Evolutionary conservation across 2,113 vertebrate species (phyloP).

Genomic region (Cryptotis parvus): DNA sequence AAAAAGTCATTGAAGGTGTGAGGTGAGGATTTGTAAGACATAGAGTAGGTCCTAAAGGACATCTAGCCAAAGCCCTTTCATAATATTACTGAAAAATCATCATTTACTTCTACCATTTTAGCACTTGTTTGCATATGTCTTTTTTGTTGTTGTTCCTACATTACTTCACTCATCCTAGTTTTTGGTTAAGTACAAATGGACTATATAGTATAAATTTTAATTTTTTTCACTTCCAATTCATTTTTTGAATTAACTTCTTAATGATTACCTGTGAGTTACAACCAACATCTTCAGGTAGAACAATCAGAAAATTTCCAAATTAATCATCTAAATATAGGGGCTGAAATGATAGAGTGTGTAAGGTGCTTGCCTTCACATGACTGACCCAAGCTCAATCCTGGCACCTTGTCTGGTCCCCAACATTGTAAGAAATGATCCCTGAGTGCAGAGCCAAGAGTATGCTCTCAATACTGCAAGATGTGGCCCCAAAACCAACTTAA

Average conservation of each 20-base stretch:
- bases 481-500: too few relatives aligned
- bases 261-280: neutral
- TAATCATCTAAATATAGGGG: neutral
- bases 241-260: neutral
- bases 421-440: too few relatives aligned
- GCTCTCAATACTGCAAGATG: too few relatives aligned
- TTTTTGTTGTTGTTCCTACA: neutral
- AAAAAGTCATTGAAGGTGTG: neutral
- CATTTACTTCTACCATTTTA: neutral
- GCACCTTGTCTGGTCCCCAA: too few relatives aligned
- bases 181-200: too few relatives aligned
- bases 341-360: too few relatives aligned
- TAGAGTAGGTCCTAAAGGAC: neutral
- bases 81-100: neutral
- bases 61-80: conserved; percentile 1
- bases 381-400: too few relatives aligned
- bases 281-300: neutral
- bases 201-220: too few relatives aligned
- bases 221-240: neutral
- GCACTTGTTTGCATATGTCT: neutral
- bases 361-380: too few relatives aligned
- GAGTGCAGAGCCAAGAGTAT: too few relatives aligned
- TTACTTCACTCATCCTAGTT: neutral
- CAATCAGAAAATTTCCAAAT: neutral
- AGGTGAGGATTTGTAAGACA: neutral